Evolutionary conservation across 2,113 vertebrate species (phyloP).

Genomic region (Ia io): DNA sequence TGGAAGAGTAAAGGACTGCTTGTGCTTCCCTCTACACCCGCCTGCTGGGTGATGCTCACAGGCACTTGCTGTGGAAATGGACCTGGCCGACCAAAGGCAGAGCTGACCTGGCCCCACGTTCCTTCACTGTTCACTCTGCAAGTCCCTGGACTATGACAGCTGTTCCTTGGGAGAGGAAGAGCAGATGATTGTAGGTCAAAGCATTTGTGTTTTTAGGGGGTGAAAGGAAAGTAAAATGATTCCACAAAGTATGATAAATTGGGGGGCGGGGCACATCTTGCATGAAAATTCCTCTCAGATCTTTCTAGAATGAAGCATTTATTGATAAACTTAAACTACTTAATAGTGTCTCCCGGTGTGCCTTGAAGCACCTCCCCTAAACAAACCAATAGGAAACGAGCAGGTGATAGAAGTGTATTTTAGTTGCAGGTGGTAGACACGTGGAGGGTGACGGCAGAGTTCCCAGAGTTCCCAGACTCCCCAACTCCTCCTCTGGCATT

Average conservation of each 20-base stretch:
- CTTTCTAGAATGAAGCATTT: background rate
- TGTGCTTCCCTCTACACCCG: background rate
- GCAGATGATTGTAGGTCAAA: background rate
- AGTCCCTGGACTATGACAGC: background rate
- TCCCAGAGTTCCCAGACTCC: background rate
- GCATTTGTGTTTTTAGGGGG: background rate
- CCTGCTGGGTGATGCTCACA: background rate
- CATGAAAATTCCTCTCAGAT: background rate
- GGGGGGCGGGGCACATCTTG: rapidly evolving
- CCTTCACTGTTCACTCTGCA: too few relatives aligned
- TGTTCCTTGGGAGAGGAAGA: background rate
- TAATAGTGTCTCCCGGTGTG: background rate
- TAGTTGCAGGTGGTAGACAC: background rate
- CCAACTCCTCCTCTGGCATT: background rate
- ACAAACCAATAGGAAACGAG: background rate
- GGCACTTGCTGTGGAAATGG: background rate
- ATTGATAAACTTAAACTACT: background rate
- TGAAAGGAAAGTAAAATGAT: background rate
- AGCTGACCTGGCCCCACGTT: rapidly evolving
- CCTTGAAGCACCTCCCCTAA: background rate
- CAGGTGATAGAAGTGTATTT: background rate
- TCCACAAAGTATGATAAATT: background rate
- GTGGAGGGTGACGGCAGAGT: background rate
- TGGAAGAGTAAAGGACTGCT: background rate
- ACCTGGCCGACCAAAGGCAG: rapidly evolving